Percentiles rank a stretch among this genome's conserved stretches.
Evolutionary conservation across 2,797 vertebrate genomes (phyloP).

Genomic region (Pseudomugil gertrudae): DNA sequence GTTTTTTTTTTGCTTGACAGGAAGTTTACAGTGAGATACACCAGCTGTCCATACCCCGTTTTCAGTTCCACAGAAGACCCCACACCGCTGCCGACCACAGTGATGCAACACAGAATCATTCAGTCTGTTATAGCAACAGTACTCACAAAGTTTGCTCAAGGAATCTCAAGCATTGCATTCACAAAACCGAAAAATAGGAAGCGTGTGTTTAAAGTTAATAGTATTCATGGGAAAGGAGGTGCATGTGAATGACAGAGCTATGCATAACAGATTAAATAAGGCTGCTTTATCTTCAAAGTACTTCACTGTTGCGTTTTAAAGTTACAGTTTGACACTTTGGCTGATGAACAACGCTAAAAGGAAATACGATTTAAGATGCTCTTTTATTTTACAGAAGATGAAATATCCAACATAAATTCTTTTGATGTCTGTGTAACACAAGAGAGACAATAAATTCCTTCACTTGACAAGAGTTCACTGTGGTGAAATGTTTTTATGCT

Average conservation of each 20-base stretch:
- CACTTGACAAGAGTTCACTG: constrained; percentile 1
- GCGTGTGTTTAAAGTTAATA: constrained; percentile 28
- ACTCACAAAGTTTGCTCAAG: constrained; percentile 23
- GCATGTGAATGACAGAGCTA: background rate
- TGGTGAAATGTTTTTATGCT: constrained; percentile 24
- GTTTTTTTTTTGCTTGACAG: constrained; percentile 48
- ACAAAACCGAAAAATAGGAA: constrained; percentile 21
- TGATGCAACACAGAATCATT: constrained; percentile 40
- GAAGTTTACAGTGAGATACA: constrained; percentile 66
- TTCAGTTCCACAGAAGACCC: constrained; percentile 41
- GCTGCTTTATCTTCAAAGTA: constrained; percentile 30
- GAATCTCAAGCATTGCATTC: constrained; percentile 37
- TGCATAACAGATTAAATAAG: constrained; percentile 20
- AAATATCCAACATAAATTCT: background rate
- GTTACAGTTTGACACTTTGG: constrained; percentile 10
- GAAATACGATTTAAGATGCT: background rate
- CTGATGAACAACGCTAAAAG: constrained; percentile 11
- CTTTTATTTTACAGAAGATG: constrained; percentile 11
- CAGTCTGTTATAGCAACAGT: constrained; percentile 14
- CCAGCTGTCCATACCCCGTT: constrained; percentile 55
- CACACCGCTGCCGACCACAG: constrained; percentile 40
- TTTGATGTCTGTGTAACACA: background rate
- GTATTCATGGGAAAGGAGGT: constrained; percentile 27
- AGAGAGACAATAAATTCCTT: constrained; percentile 9
- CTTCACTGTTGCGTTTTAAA: background rate